A percentile compares a stretch with the other conserved stretches of the same genome.
These are phyloP conservation scores for Caenorhabditis panamensis DNA, from an alignment of 2,888 invertebrate species.

Conservation along the genomic window DNA sequence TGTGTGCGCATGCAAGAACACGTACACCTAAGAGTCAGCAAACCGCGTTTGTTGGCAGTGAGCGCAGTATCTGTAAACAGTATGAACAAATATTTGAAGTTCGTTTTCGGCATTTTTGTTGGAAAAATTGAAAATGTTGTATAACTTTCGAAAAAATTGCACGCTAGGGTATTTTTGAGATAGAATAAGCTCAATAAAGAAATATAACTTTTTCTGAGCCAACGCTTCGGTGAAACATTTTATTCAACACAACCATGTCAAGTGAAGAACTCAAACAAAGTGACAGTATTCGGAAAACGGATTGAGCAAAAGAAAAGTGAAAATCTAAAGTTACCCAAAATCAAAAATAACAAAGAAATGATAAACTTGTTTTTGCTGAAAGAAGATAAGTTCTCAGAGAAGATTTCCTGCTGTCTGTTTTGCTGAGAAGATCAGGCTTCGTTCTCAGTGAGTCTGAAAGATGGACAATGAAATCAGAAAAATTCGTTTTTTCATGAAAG, in stretches of 20 bases:
- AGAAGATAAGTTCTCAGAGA: constrained; percentile 15
- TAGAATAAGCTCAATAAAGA: not conserved
- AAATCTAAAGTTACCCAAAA: constrained; percentile 29
- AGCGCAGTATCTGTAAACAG: constrained; percentile 60
- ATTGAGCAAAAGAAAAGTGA: constrained; percentile 1
- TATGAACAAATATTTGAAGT: constrained; percentile 58
- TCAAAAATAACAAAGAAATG: constrained; percentile 5
- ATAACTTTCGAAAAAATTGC: constrained; percentile 17
- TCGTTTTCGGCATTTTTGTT: constrained; percentile 45
- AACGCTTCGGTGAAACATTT: constrained; percentile 20
- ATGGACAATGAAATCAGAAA: not conserved
- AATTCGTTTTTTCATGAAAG: not conserved
- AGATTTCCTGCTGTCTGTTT: not conserved
- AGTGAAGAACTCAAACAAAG: constrained; percentile 9
- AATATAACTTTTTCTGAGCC: not conserved
- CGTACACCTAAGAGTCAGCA: constrained; percentile 18
- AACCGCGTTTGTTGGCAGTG: constrained; percentile 29
- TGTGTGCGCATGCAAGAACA: constrained; percentile 29
- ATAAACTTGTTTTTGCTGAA: constrained; percentile 16
- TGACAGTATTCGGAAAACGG: constrained; percentile 11
- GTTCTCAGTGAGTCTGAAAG: constrained; percentile 60
- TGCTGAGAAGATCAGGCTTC: constrained; percentile 11
- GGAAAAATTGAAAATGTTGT: constrained; percentile 23
- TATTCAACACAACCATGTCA: constrained; percentile 28
- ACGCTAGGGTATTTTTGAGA: not conserved